Conservation (phyloP, 2,797 vertebrate genomes). For the Sternarchorhynchus goeldii region DNA sequence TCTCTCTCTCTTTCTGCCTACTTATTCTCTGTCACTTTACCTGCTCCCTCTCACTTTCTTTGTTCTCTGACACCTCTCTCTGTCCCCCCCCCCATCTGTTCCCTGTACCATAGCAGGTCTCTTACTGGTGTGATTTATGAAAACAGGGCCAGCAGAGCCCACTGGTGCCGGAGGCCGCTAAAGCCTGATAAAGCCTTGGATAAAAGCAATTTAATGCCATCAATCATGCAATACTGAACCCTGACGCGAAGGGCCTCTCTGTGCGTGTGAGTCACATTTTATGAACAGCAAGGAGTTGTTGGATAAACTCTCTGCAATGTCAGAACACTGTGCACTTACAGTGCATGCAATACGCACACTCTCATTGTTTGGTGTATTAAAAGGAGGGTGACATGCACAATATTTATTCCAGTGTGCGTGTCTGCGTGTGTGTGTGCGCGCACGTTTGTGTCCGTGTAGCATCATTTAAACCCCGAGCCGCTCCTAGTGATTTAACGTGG, state of each 20-base stretch:
- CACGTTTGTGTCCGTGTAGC: slow-evolving; percentile 3
- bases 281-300: slow-evolving; percentile 17
- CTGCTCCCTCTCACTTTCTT: slow-evolving; percentile 43
- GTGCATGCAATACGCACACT: slow-evolving; percentile 1
- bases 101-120: slow-evolving; percentile 34
- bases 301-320: slow-evolving; percentile 9
- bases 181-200: slow-evolving; percentile 82
- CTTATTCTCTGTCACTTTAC: not conserved
- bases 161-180: slow-evolving; percentile 73
- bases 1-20: slow-evolving; percentile 5
- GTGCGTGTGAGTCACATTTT: slow-evolving; percentile 22
- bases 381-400: slow-evolving; percentile 10
- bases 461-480: too few relatives aligned
- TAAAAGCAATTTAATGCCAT: slow-evolving; percentile 84
- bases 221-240: slow-evolving; percentile 74
- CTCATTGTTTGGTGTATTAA: not conserved
- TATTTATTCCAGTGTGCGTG: slow-evolving; percentile 18
- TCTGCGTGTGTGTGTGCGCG: slow-evolving; percentile 14
- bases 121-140: slow-evolving; percentile 78
- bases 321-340: not conserved
- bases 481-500: too few relatives aligned
- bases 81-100: slow-evolving; percentile 16
- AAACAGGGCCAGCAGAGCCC: slow-evolving; percentile 71
- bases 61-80: slow-evolving; percentile 46
- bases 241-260: slow-evolving; percentile 70